Conservation (phyloP, 2,888 invertebrate species). For the Papilio demoleus region DNA sequence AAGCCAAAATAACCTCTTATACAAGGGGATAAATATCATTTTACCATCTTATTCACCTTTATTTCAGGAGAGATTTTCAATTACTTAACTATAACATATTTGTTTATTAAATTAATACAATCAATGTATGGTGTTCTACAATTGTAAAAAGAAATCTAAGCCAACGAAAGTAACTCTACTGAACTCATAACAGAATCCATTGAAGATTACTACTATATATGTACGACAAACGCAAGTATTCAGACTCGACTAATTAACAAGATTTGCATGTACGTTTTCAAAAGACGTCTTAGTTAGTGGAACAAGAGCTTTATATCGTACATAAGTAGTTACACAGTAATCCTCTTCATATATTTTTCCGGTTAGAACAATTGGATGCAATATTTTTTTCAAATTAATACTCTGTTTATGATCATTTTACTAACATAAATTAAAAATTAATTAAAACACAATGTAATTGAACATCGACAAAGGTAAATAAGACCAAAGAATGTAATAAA, state of each 20-base stretch:
- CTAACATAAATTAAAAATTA: too few species aligned
- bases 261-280: constrained; percentile 1
- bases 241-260: constrained; percentile 19
- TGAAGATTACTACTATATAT: neutral
- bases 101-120: neutral
- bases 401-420: too few species aligned
- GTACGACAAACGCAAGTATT: neutral
- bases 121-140: neutral
- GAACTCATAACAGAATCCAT: neutral
- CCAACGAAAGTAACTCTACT: neutral
- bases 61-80: constrained; percentile 14
- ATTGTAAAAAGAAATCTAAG: neutral
- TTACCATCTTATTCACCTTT: neutral
- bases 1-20: constrained; percentile 14
- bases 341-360: too few species aligned
- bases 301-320: neutral
- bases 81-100: neutral
- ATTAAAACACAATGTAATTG: too few species aligned
- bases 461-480: too few species aligned
- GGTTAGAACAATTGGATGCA: too few species aligned
- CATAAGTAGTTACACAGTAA: neutral
- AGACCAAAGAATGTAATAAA: too few species aligned
- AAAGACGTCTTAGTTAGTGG: constrained; percentile 15
- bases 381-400: too few species aligned
- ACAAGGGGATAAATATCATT: neutral